Evolutionary conservation across 2,888 invertebrate genomes (phyloP), one percentile per base, ranked within the genome.

Genomic region (Trissolcus brochymenae): DNA sequence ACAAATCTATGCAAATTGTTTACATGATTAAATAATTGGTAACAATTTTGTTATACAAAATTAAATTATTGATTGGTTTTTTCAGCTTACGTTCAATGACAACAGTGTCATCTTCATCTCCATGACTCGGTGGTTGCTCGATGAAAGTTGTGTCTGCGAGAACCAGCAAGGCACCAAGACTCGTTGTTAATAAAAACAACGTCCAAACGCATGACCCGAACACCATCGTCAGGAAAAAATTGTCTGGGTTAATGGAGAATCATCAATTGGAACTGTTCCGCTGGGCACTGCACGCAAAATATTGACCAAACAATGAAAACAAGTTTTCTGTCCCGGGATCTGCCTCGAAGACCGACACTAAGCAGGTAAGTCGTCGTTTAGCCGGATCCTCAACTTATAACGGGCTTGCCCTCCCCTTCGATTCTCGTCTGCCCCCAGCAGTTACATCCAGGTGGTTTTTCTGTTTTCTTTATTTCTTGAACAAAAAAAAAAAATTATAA

Each of bases 321-420:
- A 66, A 53, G 62, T 7, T 53, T 57, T n/a, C 50, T 25, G 25
- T 57, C 62, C 53, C 46, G 50, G 62, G 67, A 66, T 76, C 64
- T 65, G 71, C 56, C 61, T 79, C 75, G 75, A 70, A 81, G 81
- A 80, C 80, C 79, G 90, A 83, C 91, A 92, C 84, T 89, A 89
- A 80, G 88, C 90, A 85, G 92, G 91, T 85, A 91, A 92, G 84
- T 90, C 90, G 87, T 90, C 90, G 53, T 90, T 87, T 91, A 91
- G 81, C 89, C 89, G 68, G 78, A 81, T 83, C 90, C 90, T 79
- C 90, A 90, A 84, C 92, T 92, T 89, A 88, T 89, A 89, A 88
- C 88, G 84, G 91, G 90, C 61, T 90, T 90, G 91, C 91, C 92
- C 83, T 91, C 89, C 87, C 91, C 92, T 68, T 68, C 70, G 61